Conservation (phyloP, 2,888 invertebrate species). For the Epistrophe grossulariae region DNA sequence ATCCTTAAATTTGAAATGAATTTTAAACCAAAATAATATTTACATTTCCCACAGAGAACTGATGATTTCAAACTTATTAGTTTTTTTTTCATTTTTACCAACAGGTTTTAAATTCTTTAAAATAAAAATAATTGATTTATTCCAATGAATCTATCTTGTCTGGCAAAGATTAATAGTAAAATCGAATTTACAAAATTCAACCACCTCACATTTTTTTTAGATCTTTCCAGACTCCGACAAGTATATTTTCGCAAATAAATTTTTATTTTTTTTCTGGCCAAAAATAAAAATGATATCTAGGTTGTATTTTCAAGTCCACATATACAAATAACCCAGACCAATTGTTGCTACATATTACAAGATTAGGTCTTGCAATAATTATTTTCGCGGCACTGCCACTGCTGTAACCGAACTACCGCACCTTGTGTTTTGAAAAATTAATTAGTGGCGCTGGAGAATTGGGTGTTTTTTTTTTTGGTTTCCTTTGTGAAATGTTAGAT, state of each 20-base stretch:
- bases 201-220: background rate
- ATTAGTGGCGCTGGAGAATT: conserved; percentile 1
- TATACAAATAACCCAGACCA: background rate
- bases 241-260: background rate
- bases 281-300: background rate
- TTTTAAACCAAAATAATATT: too few relatives aligned
- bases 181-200: background rate
- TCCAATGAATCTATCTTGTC: background rate
- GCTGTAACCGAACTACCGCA: background rate
- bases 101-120: background rate
- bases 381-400: background rate
- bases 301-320: conserved; percentile 5
- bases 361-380: conserved; percentile 1
- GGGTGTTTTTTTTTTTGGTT: background rate
- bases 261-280: background rate
- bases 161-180: background rate
- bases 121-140: background rate
- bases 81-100: background rate
- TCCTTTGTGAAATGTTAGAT: background rate
- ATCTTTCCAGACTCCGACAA: background rate
- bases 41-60: too few relatives aligned
- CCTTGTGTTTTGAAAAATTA: background rate
- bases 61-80: too few relatives aligned
- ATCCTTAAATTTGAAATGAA: too few relatives aligned
- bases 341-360: background rate